These are phyloP conservation scores for Corapipo altera DNA, from an alignment of 2,113 vertebrate genomes.

Conservation along the genomic window DNA sequence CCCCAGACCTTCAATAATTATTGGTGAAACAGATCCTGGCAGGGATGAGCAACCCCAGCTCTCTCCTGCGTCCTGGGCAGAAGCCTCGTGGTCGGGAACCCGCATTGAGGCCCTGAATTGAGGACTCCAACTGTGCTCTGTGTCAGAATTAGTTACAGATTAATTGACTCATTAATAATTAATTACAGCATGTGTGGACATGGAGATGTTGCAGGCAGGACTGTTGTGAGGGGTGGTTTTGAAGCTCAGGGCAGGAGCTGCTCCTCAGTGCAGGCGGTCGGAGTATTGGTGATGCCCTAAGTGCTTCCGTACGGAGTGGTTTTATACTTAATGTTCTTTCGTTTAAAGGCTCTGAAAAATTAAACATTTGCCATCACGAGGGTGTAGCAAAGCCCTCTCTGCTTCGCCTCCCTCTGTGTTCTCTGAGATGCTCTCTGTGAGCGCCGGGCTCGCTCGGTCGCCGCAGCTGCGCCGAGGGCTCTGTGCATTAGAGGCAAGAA, in stretches of 20 bases:
- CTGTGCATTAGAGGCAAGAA: background rate
- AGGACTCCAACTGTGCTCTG: background rate
- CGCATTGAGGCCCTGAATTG: background rate
- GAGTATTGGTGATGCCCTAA: background rate
- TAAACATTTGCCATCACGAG: background rate
- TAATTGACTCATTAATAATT: background rate
- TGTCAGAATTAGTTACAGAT: background rate
- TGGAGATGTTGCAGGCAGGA: background rate
- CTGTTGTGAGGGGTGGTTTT: background rate
- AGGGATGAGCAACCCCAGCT: background rate
- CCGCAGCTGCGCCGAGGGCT: background rate
- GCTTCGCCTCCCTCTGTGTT: background rate
- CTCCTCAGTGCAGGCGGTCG: background rate
- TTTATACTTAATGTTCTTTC: background rate
- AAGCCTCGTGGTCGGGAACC: background rate
- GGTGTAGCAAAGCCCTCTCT: background rate
- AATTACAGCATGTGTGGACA: background rate
- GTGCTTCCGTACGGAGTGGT: background rate
- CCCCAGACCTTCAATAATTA: background rate
- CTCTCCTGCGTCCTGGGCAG: background rate
- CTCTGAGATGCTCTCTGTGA: background rate
- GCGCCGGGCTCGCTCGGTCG: accelerated
- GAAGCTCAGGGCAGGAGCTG: background rate
- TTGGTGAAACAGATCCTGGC: background rate
- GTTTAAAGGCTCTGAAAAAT: slow-evolving; percentile 12